Evolutionary conservation across 2,113 vertebrate genomes (phyloP).

Genomic region (Haliaeetus leucogaster): DNA sequence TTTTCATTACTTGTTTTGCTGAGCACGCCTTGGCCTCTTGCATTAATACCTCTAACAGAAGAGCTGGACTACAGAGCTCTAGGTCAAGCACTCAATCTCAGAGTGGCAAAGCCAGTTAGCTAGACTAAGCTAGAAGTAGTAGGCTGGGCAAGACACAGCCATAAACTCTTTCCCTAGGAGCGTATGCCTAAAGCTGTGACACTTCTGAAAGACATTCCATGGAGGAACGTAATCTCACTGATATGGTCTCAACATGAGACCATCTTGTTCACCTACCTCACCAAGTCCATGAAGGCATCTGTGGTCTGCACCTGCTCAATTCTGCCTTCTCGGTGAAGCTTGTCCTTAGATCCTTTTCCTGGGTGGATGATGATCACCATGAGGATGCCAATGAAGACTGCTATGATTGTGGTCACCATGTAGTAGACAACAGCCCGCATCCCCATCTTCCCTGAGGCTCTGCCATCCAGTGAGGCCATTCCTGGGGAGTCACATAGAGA

Average conservation of each 20-base stretch:
- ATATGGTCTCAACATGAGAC: background rate
- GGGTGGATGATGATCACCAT: slow-evolving; percentile 90
- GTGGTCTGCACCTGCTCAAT: slow-evolving; percentile 87
- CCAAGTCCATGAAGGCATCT: slow-evolving; percentile 94
- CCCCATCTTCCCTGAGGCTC: slow-evolving; percentile 93
- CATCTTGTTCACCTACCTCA: slow-evolving; percentile 77
- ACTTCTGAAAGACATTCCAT: background rate
- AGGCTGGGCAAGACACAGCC: background rate
- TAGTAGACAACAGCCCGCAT: slow-evolving; percentile 89
- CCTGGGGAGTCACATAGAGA: slow-evolving; percentile 69
- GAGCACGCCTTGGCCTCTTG: background rate
- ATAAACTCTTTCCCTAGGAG: background rate
- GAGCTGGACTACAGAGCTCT: background rate
- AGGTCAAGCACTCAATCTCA: background rate
- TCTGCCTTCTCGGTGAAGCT: slow-evolving; percentile 75
- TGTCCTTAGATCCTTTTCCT: slow-evolving; percentile 89
- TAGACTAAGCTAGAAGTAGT: background rate
- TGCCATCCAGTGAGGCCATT: slow-evolving; percentile 93
- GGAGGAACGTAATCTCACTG: background rate
- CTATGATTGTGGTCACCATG: slow-evolving; percentile 92
- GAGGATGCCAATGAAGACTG: slow-evolving; percentile 93
- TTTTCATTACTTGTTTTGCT: background rate
- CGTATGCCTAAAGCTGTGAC: background rate
- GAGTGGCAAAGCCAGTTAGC: background rate
- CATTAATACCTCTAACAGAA: background rate